Evolutionary conservation across 2,888 invertebrate genomes (phyloP).

Genomic region (Pherbina coryleti): DNA sequence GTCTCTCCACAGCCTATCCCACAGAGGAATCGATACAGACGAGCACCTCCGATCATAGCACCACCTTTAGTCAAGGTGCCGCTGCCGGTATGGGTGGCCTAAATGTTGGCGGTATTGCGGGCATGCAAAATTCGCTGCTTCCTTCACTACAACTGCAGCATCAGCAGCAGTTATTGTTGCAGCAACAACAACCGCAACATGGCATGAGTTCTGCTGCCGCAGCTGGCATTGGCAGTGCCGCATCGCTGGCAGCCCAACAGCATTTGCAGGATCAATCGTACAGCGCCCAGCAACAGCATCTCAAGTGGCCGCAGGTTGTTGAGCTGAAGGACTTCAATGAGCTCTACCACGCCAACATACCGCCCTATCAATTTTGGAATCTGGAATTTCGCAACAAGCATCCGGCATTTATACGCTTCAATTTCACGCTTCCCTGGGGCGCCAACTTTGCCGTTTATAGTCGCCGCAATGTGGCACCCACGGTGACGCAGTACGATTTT

Average conservation of each 20-base stretch:
- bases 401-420: slow-evolving; percentile 88
- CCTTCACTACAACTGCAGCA: slow-evolving; percentile 69
- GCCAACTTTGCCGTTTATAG: slow-evolving; percentile 97
- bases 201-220: slow-evolving; percentile 46
- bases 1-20: slow-evolving; percentile 73
- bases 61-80: slow-evolving; percentile 65
- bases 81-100: slow-evolving; percentile 37
- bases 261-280: slow-evolving; percentile 69
- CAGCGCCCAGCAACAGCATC: slow-evolving; percentile 75
- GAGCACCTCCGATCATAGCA: slow-evolving; percentile 78
- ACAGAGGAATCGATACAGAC: slow-evolving; percentile 84
- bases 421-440: slow-evolving; percentile 92
- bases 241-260: slow-evolving; percentile 59
- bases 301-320: slow-evolving; percentile 82
- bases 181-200: slow-evolving; percentile 70
- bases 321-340: slow-evolving; percentile 89
- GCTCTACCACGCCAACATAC: slow-evolving; percentile 85
- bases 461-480: slow-evolving; percentile 93
- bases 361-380: slow-evolving; percentile 94
- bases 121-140: slow-evolving; percentile 53
- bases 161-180: slow-evolving; percentile 73
- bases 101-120: slow-evolving; percentile 44
- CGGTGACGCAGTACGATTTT: slow-evolving; percentile 97
- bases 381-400: slow-evolving; percentile 92
- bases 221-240: slow-evolving; percentile 45